phyloP scores from a whole-genome alignment of 2,797 vertebrate species.

The Poeciliopsis paucimaculata region DNA sequence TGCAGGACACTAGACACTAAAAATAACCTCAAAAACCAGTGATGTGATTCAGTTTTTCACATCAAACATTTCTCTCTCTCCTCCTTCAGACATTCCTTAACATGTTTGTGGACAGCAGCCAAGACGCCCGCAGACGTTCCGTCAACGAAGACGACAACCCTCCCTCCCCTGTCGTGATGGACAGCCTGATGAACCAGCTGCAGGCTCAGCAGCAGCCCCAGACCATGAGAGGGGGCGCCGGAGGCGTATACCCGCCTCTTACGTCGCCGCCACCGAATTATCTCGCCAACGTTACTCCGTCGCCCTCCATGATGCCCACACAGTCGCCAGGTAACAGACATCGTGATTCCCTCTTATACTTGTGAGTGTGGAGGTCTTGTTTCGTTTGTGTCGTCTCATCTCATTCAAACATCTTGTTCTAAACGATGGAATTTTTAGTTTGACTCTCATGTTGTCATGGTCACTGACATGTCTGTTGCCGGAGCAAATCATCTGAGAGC shows the following conservation, averaged over 20 bases:
- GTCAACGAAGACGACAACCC: slow-evolving; percentile 99
- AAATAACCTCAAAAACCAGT: not conserved
- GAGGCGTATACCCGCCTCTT: slow-evolving; percentile 91
- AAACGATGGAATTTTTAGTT: slow-evolving; percentile 20
- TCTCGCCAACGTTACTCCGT: slow-evolving; percentile 91
- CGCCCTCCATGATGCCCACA: slow-evolving; percentile 97
- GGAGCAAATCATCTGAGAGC: slow-evolving; percentile 7
- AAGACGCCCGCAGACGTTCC: slow-evolving; percentile 94
- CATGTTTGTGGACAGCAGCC: slow-evolving; percentile 99
- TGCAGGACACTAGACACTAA: not conserved
- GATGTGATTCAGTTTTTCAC: not conserved
- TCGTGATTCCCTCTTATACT: not conserved
- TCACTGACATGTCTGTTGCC: slow-evolving; percentile 30
- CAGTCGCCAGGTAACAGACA: slow-evolving; percentile 89
- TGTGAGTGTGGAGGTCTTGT: slow-evolving; percentile 21
- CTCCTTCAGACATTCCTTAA: slow-evolving; percentile 92
- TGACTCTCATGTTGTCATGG: slow-evolving; percentile 25
- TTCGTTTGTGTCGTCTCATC: slow-evolving; percentile 15
- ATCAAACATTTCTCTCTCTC: not conserved
- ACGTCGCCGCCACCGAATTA: slow-evolving; percentile 96
- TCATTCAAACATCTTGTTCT: slow-evolving; percentile 29
- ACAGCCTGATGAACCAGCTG: slow-evolving; percentile 90
- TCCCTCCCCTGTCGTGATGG: slow-evolving; percentile 95
- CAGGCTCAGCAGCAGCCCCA: slow-evolving; percentile 82
- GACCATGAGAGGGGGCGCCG: slow-evolving; percentile 74